phyloP scores from a whole-genome alignment of 2,797 vertebrate genomes.

The Neopelma chrysocephalum region DNA sequence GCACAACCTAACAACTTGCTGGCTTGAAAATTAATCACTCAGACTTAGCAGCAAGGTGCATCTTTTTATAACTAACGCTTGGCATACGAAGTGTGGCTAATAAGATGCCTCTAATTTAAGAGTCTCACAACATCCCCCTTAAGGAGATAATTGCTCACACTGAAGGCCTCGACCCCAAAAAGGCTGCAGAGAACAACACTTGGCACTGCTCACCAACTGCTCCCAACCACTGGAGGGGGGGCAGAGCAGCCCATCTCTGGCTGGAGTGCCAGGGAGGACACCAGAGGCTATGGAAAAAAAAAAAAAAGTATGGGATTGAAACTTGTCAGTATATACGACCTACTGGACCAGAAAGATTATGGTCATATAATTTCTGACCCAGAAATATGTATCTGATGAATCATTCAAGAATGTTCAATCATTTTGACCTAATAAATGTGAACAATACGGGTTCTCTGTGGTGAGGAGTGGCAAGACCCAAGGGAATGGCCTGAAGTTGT shows the following conservation, averaged over 20 bases:
- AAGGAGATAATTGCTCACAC: neutral
- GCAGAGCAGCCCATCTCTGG: neutral
- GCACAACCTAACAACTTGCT: constrained; percentile 26
- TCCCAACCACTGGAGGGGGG: neutral
- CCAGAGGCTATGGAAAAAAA: neutral
- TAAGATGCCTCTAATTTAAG: constrained; percentile 20
- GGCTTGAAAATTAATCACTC: constrained; percentile 63
- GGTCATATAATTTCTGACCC: neutral
- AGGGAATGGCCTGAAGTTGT: neutral
- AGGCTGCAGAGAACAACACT: neutral
- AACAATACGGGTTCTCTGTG: neutral
- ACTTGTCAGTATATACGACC: accelerated
- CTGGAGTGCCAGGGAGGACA: neutral
- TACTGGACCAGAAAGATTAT: neutral
- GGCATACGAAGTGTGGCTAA: constrained; percentile 33
- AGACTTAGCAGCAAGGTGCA: constrained; percentile 62
- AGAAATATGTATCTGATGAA: neutral
- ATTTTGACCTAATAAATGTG: neutral
- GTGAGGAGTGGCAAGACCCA: neutral
- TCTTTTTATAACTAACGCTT: constrained; percentile 27
- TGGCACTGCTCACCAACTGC: accelerated
- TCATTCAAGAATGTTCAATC: neutral
- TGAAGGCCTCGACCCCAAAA: accelerated
- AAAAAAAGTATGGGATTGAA: neutral
- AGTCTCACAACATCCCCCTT: neutral